Evolutionary conservation across 2,888 invertebrate genomes (phyloP).

Genomic region (Polymixis lichenea): DNA sequence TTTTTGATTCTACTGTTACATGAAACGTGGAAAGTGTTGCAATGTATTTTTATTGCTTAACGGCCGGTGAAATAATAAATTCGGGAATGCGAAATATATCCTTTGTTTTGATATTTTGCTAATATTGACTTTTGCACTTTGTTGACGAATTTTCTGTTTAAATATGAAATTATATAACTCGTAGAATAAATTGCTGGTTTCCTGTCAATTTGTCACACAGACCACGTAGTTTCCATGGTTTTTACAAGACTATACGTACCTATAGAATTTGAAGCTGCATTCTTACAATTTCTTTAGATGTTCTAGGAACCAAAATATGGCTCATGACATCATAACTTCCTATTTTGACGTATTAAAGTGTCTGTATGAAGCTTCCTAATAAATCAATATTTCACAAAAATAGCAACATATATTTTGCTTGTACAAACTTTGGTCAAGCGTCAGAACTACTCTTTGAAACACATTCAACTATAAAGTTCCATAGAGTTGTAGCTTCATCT

Average conservation of each 20-base stretch:
- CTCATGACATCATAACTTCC: background rate
- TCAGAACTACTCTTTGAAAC: slow-evolving; percentile 8
- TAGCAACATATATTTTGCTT: background rate
- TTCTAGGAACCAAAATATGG: too few relatives aligned
- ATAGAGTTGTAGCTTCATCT: background rate
- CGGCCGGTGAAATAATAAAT: slow-evolving; percentile 32
- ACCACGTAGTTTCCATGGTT: background rate
- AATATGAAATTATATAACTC: background rate
- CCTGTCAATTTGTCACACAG: background rate
- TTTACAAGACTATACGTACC: background rate
- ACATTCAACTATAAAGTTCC: slow-evolving; percentile 30
- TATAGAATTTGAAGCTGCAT: background rate
- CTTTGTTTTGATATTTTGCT: background rate
- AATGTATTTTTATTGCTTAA: slow-evolving; percentile 43
- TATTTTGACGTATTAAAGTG: background rate
- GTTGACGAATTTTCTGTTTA: background rate
- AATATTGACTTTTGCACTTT: background rate
- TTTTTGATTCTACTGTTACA: slow-evolving; percentile 46
- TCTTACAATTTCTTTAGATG: too few relatives aligned
- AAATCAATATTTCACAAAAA: background rate
- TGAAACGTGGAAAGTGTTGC: slow-evolving; percentile 16
- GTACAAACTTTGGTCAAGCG: background rate
- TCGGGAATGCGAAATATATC: slow-evolving; percentile 20
- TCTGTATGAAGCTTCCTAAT: background rate
- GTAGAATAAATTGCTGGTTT: background rate